phyloP scores from a whole-genome alignment of 2,113 vertebrate genomes.

The Dasyprocta punctata region DNA sequence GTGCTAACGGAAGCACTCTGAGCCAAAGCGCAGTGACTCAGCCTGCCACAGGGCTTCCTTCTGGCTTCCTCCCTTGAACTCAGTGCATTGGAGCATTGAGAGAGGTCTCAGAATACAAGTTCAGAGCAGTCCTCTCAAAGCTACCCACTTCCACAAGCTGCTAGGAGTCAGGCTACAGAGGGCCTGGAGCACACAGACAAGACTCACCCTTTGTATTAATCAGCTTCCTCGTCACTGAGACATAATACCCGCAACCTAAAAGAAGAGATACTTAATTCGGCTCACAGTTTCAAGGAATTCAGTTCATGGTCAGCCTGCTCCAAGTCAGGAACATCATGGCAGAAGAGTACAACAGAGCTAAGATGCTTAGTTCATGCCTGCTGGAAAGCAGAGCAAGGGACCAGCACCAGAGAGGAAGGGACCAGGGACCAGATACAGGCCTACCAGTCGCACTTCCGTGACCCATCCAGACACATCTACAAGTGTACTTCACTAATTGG shows the following conservation, averaged over 20 bases:
- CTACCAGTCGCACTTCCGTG: not conserved
- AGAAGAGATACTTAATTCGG: not conserved
- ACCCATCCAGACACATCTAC: not conserved
- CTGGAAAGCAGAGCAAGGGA: not conserved
- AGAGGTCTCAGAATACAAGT: not conserved
- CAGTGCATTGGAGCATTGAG: not conserved
- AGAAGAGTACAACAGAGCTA: not conserved
- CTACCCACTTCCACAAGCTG: not conserved
- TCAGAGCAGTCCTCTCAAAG: not conserved
- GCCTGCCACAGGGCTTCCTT: not conserved
- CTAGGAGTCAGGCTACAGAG: not conserved
- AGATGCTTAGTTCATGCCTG: not conserved
- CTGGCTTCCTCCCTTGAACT: not conserved
- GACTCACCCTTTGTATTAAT: not conserved
- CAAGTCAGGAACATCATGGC: not conserved
- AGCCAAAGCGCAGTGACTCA: not conserved
- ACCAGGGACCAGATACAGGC: not conserved
- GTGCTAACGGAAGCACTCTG: not conserved
- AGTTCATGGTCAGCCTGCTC: not conserved
- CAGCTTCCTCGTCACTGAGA: not conserved
- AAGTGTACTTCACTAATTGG: not conserved
- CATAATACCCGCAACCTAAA: not conserved
- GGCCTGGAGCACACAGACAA: not conserved
- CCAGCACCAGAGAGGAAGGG: not conserved
- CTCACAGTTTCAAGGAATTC: not conserved